These are phyloP conservation scores for Brachionus asplanchnoidis DNA, from an alignment of 1,140 invertebrate species.

Conservation along the genomic window DNA sequence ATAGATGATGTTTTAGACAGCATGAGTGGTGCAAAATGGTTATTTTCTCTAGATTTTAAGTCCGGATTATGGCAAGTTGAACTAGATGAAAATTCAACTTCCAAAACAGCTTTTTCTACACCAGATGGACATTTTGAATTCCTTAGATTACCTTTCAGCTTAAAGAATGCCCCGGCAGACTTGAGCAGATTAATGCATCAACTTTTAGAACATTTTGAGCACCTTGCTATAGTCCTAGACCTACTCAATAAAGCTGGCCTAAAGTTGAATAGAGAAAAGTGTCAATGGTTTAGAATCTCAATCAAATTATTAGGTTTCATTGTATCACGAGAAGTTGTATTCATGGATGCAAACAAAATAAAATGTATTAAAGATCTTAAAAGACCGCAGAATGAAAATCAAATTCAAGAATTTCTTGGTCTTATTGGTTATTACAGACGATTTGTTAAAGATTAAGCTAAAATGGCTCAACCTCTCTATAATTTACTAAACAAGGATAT, in stretches of 20 bases:
- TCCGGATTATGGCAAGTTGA: too few species aligned
- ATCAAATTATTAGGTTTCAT: conserved; percentile 54
- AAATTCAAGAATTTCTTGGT: conserved; percentile 6
- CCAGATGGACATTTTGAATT: conserved; percentile 8
- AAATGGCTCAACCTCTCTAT: conserved; percentile 45
- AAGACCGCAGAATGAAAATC: neutral
- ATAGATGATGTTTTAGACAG: conserved; percentile 8
- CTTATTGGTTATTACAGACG: conserved; percentile 2
- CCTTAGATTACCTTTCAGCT: conserved; percentile 54
- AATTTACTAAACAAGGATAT: conserved; percentile 46
- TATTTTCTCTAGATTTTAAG: neutral
- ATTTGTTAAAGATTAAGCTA: conserved; percentile 47
- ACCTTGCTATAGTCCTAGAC: conserved; percentile 51
- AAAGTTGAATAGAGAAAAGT: conserved; percentile 56
- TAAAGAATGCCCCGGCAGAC: conserved; percentile 51
- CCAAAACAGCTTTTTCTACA: conserved; percentile 1
- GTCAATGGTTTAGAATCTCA: conserved; percentile 50
- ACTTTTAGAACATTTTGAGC: conserved; percentile 55
- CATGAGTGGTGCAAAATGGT: neutral
- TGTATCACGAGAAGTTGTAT: conserved; percentile 41
- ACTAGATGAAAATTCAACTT: too few species aligned
- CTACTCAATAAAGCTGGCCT: conserved; percentile 51
- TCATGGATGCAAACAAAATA: neutral
- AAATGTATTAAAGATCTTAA: neutral
- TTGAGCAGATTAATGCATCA: conserved; percentile 59